These are phyloP conservation scores for Oscheius sp. DNA, from an alignment of 2,888 invertebrate species.

Conservation along the genomic window DNA sequence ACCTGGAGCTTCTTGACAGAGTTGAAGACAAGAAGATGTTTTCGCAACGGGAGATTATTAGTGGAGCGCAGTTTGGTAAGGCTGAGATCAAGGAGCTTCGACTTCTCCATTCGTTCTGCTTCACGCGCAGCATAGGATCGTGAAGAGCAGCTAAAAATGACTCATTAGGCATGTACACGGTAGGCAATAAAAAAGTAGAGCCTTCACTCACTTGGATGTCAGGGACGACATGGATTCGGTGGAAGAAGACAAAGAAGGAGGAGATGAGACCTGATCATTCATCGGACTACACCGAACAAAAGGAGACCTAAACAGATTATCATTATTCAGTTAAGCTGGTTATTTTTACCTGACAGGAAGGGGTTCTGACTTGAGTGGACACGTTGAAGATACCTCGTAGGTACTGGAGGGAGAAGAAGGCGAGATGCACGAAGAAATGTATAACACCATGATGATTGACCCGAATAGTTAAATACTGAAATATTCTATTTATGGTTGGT, in stretches of 20 bases:
- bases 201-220: conserved; percentile 29
- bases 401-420: conserved; percentile 40
- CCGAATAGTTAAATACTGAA: conserved; percentile 51
- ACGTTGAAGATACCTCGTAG: conserved; percentile 35
- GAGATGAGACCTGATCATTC: conserved; percentile 17
- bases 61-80: conserved; percentile 49
- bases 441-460: conserved; percentile 50
- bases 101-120: conserved; percentile 48
- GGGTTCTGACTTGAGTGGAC: conserved; percentile 41
- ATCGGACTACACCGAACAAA: conserved; percentile 19
- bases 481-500: not conserved
- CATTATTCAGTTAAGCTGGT: not conserved
- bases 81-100: conserved; percentile 49
- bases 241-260: conserved; percentile 32
- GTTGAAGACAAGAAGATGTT: conserved; percentile 58
- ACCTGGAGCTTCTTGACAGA: conserved; percentile 56
- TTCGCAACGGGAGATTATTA: conserved; percentile 51
- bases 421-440: conserved; percentile 35
- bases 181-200: not conserved
- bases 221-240: conserved; percentile 34
- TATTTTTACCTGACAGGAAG: conserved; percentile 47
- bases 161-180: not conserved
- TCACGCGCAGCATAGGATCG: conserved; percentile 57
- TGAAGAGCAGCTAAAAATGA: conserved; percentile 47
- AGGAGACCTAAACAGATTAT: conserved; percentile 8